Evolutionary conservation across 2,888 invertebrate genomes (phyloP), one percentile per base, ranked within the genome.

Genomic region (Abscondita cerata): DNA sequence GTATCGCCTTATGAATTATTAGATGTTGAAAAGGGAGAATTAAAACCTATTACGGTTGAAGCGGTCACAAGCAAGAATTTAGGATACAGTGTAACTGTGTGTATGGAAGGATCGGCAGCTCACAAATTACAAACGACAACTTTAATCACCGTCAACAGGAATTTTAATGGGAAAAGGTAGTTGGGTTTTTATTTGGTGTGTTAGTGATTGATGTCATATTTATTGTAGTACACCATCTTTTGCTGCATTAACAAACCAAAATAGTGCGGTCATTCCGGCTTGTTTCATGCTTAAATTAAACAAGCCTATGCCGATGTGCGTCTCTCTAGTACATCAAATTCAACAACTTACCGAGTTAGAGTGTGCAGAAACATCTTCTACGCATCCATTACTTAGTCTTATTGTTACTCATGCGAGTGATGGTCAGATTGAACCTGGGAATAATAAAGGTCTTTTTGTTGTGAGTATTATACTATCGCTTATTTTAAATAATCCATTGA

Each of bases 1-100:
- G 92, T 96, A 2, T 93, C 95, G 0, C 96, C 96, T 0, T 96
- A 96, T 76, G 96, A 96, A 78, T 83, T 96, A 50, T 83, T 96
- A 71, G 92, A 93, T 77, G 85, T 88, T 71, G 90, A 91, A 63
- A 85, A 84, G 57, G 89, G 89, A 71, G 87, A 88, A 4, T 84
- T 91, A 40, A 87, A 90, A 72, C 87, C 90, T 8, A 83, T 96
- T 62, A 91, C 89, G 46, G 84, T 88, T 12, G 95, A 95, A 73
- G 82, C 87, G n/a, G 84, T 93, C 34, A 85, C 85, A 20, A 76
- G 83, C 40, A 88, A 89, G 66, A 86, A 87, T 52, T 83, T 95
- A 46, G 96, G 96, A 0, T 90, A 92, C 72, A 93, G 91, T 64
- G 96, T 94, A 0, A 94, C 94, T 0, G 92, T 98, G 0, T 90